phyloP scores from a whole-genome alignment of 1,140 invertebrate genomes.

The Oryctes rhinoceros region DNA sequence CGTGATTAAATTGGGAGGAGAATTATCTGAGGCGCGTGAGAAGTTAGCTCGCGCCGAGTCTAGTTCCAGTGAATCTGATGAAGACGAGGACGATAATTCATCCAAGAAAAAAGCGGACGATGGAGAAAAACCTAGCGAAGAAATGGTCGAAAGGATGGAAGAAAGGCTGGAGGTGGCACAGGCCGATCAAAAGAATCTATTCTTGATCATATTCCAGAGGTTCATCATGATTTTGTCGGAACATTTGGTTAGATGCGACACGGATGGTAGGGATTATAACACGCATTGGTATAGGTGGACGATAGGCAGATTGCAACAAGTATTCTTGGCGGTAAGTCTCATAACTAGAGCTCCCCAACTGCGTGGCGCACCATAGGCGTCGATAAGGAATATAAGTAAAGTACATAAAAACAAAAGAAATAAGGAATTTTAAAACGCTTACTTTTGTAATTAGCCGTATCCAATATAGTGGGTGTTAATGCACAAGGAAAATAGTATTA shows the following conservation, averaged over 20 bases:
- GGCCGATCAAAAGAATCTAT: constrained; percentile 96
- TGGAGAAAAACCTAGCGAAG: constrained; percentile 82
- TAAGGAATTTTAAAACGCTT: too few species aligned
- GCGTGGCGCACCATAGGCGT: too few species aligned
- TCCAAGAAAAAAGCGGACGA: constrained; percentile 71
- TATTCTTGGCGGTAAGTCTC: constrained; percentile 87
- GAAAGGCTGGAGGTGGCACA: constrained; percentile 93
- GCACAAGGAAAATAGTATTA: too few species aligned
- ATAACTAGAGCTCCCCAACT: too few species aligned
- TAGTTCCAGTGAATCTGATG: constrained; percentile 80
- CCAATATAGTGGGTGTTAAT: too few species aligned
- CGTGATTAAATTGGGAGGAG: constrained; percentile 83
- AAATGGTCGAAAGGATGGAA: constrained; percentile 91
- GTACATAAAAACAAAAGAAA: too few species aligned
- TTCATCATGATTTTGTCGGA: constrained; percentile 99
- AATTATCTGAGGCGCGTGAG: constrained; percentile 87
- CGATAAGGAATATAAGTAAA: too few species aligned
- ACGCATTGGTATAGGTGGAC: constrained; percentile 98
- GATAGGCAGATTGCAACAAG: constrained; percentile 92
- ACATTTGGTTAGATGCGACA: constrained; percentile 92
- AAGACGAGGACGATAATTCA: constrained; percentile 67
- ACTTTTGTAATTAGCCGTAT: too few species aligned
- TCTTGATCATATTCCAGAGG: constrained; percentile 96
- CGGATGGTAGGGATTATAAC: constrained; percentile 90
- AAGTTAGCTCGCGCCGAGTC: constrained; percentile 79